Evolutionary conservation across 1,140 invertebrate genomes (phyloP).

Genomic region (Bacillus rossius): DNA sequence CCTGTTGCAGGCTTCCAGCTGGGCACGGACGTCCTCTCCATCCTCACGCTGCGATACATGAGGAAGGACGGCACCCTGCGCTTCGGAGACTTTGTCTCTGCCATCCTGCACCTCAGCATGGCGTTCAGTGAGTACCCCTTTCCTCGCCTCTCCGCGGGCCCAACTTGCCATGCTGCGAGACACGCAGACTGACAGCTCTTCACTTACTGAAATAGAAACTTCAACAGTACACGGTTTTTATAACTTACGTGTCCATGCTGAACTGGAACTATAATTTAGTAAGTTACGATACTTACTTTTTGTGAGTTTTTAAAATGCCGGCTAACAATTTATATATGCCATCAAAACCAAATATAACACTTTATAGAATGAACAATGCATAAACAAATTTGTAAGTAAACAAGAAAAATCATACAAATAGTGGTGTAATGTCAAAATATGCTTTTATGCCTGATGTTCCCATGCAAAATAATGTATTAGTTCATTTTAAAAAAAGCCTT

Average conservation of each 20-base stretch:
- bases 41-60: slow-evolving; percentile 83
- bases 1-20: slow-evolving; percentile 65
- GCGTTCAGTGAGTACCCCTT: slow-evolving; percentile 68
- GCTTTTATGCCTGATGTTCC: too few relatives aligned
- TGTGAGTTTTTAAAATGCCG: not conserved
- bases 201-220: not conserved
- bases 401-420: too few relatives aligned
- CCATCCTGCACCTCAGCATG: slow-evolving; percentile 80
- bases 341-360: too few relatives aligned
- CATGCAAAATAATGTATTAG: too few relatives aligned
- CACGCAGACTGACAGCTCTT: too few relatives aligned
- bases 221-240: not conserved
- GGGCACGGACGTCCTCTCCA: slow-evolving; percentile 73
- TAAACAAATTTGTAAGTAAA: too few relatives aligned
- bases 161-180: not conserved
- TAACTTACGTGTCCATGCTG: not conserved
- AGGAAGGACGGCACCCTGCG: slow-evolving; percentile 88
- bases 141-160: not conserved
- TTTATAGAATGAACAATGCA: too few relatives aligned
- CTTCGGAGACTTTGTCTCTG: slow-evolving; percentile 89
- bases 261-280: not conserved
- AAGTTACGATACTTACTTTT: not conserved
- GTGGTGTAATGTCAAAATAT: too few relatives aligned
- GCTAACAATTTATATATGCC: too few relatives aligned
- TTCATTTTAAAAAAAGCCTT: too few relatives aligned